Evolutionary conservation across 1,140 invertebrate species (phyloP), one percentile per base, ranked within the genome.

Genomic region (Drosophila parvula): DNA sequence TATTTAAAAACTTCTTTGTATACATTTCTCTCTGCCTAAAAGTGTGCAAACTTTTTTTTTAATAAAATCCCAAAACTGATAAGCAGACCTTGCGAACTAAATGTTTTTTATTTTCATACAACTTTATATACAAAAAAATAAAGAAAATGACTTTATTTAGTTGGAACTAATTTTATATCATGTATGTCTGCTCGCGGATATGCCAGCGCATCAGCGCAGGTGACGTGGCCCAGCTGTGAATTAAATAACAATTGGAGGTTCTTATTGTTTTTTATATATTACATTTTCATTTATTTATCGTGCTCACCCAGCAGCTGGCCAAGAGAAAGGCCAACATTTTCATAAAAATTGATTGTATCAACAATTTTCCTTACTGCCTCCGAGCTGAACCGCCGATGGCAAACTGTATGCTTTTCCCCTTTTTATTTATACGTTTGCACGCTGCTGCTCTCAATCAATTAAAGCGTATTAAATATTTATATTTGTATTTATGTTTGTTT

Each of bases 201-300:
- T n/a, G n/a, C n/a, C 28, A 58, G 16, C 3, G 28, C 45, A 22
- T 22, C 27, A 65, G 48, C 71, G 7, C 77, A 75, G n/a, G 65
- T 57, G 51, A 47, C 58, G 61, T 43, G 68, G 48, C 62, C 59
- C 55, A 84, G 28, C 77, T 86, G 63, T 4, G 38, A 75, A 64
- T 36, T 28, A 45, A 59, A 67, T 47, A 38, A 11, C 12, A 22
- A 34, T 41, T 41, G 10, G 12, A 7, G 14, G 1, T 22, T 51
- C 22, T 10, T 10, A 5, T 41, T 51, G 16, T 5, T n/a, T 65
- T 48, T 36, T 65, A 11, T 5, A 65, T 50, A 73, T 57, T 27
- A 34, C 22, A 16, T 44, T 47, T 40, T n/a, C 12, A 32, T 48
- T 40, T 41, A 9, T 16, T 28, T 30, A 18, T 7, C 22, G 1